A percentile compares a stretch with the other conserved stretches of the same genome.
Conservation (phyloP, 2,797 vertebrate genomes). For the Muscicapa comitata region DNA sequence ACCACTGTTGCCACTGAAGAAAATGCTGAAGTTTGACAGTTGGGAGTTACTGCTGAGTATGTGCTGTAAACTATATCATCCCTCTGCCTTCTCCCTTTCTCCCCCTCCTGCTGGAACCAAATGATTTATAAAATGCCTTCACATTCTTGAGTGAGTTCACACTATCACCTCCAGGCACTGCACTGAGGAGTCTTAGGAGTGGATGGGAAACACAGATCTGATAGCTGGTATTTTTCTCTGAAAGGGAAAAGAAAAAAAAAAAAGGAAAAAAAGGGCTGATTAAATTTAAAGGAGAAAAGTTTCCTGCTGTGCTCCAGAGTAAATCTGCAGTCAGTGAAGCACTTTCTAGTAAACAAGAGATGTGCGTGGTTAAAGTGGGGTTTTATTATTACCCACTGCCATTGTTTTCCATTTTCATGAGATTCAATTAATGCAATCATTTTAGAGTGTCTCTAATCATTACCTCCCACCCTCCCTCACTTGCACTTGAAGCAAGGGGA, state of each 20-base stretch:
- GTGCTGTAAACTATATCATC: slow-evolving; percentile 52
- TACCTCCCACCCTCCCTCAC: background rate
- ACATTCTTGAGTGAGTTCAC: slow-evolving; percentile 67
- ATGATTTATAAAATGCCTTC: slow-evolving; percentile 67
- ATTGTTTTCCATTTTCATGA: slow-evolving; percentile 49
- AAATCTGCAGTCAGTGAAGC: slow-evolving; percentile 22
- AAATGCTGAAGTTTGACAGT: slow-evolving; percentile 62
- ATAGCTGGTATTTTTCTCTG: slow-evolving; percentile 33
- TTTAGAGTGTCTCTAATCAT: slow-evolving; percentile 55
- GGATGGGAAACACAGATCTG: slow-evolving; percentile 40
- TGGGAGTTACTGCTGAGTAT: slow-evolving; percentile 58
- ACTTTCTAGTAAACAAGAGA: slow-evolving; percentile 33
- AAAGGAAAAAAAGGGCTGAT: background rate
- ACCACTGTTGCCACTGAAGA: slow-evolving; percentile 44
- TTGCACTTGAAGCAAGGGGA: background rate
- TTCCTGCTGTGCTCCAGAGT: slow-evolving; percentile 39
- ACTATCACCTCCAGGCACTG: slow-evolving; percentile 62
- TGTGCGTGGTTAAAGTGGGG: background rate
- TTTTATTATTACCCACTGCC: slow-evolving; percentile 37
- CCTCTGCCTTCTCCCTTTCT: slow-evolving; percentile 27
- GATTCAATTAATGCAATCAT: slow-evolving; percentile 54
- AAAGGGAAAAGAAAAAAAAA: background rate
- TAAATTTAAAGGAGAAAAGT: slow-evolving; percentile 57
- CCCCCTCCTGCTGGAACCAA: slow-evolving; percentile 48
- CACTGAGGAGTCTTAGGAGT: slow-evolving; percentile 42